These are phyloP conservation scores for Prorops nasuta DNA, from an alignment of 1,140 invertebrate species.

Conservation along the genomic window DNA sequence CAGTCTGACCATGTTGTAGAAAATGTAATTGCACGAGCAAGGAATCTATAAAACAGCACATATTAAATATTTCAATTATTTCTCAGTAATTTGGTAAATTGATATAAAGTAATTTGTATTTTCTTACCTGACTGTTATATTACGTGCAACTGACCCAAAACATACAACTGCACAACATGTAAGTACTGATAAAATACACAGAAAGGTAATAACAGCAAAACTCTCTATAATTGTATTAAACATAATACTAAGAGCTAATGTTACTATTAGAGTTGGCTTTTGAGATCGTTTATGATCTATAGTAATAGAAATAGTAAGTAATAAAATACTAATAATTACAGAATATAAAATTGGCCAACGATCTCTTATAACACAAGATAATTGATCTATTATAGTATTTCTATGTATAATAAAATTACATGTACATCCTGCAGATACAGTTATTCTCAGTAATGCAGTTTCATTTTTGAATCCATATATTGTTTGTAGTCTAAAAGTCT, in stretches of 20 bases:
- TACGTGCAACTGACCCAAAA: constrained; percentile 61
- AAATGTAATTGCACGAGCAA: constrained; percentile 56
- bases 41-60: constrained; percentile 45
- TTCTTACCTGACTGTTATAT: constrained; percentile 58
- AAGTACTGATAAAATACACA: constrained; percentile 51
- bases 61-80: constrained; percentile 7
- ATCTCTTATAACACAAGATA: constrained; percentile 43
- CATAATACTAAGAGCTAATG: constrained; percentile 23
- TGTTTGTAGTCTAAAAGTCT: constrained; percentile 56
- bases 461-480: constrained; percentile 42
- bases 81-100: background rate
- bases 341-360: constrained; percentile 46
- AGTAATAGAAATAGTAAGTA: constrained; percentile 41
- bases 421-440: constrained; percentile 61
- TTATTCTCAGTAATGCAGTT: constrained; percentile 55
- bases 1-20: constrained; percentile 58
- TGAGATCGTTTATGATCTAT: constrained; percentile 27
- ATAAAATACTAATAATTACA: constrained; percentile 38
- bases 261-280: constrained; percentile 29
- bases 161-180: constrained; percentile 57
- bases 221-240: constrained; percentile 37
- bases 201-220: constrained; percentile 52
- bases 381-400: constrained; percentile 36
- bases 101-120: constrained; percentile 4
- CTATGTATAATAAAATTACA: constrained; percentile 54